Base-by-base conservation (phyloP, 2,113 vertebrate genomes). In the Spizaetus ornatus region DNA sequence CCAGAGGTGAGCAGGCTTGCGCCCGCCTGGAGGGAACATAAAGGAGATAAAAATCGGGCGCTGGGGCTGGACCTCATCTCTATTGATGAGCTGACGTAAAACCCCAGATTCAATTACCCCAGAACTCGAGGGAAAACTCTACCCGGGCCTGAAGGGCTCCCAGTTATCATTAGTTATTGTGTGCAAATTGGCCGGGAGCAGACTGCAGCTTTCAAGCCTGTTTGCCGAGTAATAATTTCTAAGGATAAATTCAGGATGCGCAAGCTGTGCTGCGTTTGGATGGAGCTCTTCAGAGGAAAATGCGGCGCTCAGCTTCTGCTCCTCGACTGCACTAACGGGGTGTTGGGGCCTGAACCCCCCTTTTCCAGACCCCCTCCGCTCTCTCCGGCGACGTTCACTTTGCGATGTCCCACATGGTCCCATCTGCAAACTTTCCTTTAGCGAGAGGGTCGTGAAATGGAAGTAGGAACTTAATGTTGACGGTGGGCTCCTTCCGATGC, bases 291-390 rank as follows among this genome's bases (percentile, higher is more conserved):
- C 40, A 25, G 71, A 77, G 13, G 48, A 23, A 21, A 56, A 38
- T 0, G 0, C 13, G 6, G 23, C 6, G 1, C 29, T 55, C 5
- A 0, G 6, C 18, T 62, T 56, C 63, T 22, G 47, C 56, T 48
- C 45, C 59, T 11, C 2, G 7, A 1, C n/a, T 3, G 29, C 14
- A 10, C 66, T 38, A 17, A 82, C 0, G 52, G 65, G 71, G 71
- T 48, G 50, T 4, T 3, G 5, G 69, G 72, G 55, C 21, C 20
- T 11, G 38, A 50, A 19, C 5, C 27, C 27, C 10, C 36, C 40
- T 45, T 22, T 7, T 47, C 22, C 40, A 53, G 26, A 38, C 19
- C 6, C 55, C 6, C n/a, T 36, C 45, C 2, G 3, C 22, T 32
- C 55, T 53, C 31, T 62, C 55, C 8, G 16, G 32, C 2, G 5